Conservation (phyloP, 2,113 vertebrate species). For the Sander lucioperca region DNA sequence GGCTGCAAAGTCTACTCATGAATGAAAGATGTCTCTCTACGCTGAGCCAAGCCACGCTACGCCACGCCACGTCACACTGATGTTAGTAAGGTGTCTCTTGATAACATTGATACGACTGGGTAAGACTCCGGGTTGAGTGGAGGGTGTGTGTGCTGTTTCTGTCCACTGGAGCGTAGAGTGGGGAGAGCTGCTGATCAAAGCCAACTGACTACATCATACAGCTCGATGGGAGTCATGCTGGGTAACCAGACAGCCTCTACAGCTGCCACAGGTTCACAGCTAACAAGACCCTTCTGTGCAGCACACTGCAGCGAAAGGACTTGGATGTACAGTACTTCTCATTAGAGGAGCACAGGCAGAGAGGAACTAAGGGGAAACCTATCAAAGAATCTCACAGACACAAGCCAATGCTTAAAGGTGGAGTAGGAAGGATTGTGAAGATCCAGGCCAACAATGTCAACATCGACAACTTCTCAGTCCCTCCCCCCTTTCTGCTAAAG, state of each 20-base stretch:
- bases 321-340: slow-evolving; percentile 15
- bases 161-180: slow-evolving; percentile 38
- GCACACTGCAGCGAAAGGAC: slow-evolving; percentile 5
- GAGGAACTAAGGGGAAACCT: not conserved
- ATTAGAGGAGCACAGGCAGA: slow-evolving; percentile 11
- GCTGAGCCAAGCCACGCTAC: not conserved
- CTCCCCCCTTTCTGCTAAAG: too few species aligned
- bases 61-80: slow-evolving; percentile 13
- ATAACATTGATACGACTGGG: slow-evolving; percentile 33
- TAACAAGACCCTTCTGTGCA: slow-evolving; percentile 41
- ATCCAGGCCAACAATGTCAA: too few species aligned
- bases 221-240: slow-evolving; percentile 49
- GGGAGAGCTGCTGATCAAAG: slow-evolving; percentile 57
- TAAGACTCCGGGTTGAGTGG: slow-evolving; percentile 2
- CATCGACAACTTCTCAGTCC: too few species aligned
- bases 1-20: slow-evolving; percentile 29
- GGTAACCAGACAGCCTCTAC: slow-evolving; percentile 22
- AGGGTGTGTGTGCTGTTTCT: slow-evolving; percentile 21
- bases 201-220: slow-evolving; percentile 50
- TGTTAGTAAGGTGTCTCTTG: slow-evolving; percentile 41
- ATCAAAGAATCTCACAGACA: not conserved
- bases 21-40: slow-evolving; percentile 39
- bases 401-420: not conserved
- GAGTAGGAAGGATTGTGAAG: too few species aligned
- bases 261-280: slow-evolving; percentile 19